phyloP scores from a whole-genome alignment of 2,113 vertebrate species.

The Chaenocephalus aceratus region DNA sequence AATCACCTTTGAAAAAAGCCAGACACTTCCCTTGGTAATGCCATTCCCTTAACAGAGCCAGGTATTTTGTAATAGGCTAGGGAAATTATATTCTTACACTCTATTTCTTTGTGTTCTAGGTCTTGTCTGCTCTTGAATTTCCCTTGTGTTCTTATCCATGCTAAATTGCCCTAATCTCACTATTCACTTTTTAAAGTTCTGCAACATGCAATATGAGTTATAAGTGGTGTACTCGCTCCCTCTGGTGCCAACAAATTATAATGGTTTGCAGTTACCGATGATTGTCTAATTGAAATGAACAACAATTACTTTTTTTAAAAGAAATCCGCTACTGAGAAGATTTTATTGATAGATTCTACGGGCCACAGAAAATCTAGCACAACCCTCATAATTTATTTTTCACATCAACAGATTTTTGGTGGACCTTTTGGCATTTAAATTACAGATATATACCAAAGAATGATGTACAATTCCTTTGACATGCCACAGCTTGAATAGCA shows the following conservation, averaged over 20 bases:
- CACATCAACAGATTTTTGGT: neutral
- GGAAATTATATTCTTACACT: neutral
- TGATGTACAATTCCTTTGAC: neutral
- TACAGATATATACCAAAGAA: neutral
- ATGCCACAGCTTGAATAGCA: neutral
- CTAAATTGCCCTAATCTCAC: neutral
- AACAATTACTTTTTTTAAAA: neutral
- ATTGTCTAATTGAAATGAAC: neutral
- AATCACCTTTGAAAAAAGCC: neutral
- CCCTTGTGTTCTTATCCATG: neutral
- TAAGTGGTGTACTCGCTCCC: constrained; percentile 38
- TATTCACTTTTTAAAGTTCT: neutral
- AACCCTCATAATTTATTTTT: neutral
- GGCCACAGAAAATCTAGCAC: neutral
- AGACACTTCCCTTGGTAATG: neutral
- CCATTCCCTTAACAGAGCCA: neutral
- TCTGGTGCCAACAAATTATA: constrained; percentile 18
- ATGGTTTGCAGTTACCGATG: neutral
- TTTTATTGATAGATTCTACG: neutral
- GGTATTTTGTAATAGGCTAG: neutral
- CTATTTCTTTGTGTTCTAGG: neutral
- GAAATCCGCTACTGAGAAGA: neutral
- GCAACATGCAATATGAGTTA: neutral
- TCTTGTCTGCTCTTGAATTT: neutral
- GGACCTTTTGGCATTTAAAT: neutral